Evolutionary conservation across 2,797 vertebrate species (phyloP).

Genomic region (Trichosurus vulpecula): DNA sequence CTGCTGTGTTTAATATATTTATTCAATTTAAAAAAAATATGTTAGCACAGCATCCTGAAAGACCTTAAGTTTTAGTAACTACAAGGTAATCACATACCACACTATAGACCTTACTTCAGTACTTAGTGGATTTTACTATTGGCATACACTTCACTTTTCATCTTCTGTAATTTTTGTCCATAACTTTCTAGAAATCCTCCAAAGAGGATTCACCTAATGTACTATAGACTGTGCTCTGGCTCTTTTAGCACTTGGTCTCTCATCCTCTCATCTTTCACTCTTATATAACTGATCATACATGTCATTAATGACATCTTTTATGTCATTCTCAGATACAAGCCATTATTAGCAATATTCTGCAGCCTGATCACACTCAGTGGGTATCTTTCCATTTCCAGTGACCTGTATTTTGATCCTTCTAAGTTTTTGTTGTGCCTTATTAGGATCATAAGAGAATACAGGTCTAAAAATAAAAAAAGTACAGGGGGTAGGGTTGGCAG

Average conservation of each 20-base stretch:
- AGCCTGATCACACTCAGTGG: not conserved
- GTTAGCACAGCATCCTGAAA: slow-evolving; percentile 70
- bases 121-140: not conserved
- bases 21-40: slow-evolving; percentile 79
- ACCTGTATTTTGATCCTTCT: not conserved
- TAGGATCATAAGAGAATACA: not conserved
- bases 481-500: not conserved
- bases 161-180: not conserved
- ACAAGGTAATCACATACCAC: slow-evolving; percentile 61
- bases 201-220: not conserved
- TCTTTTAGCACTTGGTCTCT: not conserved
- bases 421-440: not conserved
- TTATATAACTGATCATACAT: not conserved
- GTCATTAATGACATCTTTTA: not conserved
- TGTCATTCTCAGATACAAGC: not conserved
- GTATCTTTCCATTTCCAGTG: not conserved
- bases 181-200: not conserved
- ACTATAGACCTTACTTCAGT: not conserved
- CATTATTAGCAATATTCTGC: not conserved
- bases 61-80: slow-evolving; percentile 62
- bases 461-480: not conserved
- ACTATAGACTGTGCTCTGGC: not conserved
- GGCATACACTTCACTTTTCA: not conserved
- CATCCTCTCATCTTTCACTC: not conserved
- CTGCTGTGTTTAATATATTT: slow-evolving; percentile 83